phyloP scores from a whole-genome alignment of 1,140 invertebrate species.

The Steinernema feltiae region DNA sequence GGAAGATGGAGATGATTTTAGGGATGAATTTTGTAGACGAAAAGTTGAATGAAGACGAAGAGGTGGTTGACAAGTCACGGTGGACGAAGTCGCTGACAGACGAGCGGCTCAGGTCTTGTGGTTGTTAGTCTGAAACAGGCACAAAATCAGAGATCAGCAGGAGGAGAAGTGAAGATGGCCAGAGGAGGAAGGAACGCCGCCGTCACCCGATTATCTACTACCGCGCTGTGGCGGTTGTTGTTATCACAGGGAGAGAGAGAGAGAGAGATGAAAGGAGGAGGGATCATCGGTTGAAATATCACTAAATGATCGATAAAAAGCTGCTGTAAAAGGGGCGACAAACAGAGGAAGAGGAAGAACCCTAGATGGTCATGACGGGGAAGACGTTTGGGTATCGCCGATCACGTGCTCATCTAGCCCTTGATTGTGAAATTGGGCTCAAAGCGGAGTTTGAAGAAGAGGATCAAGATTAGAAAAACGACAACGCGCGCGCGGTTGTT shows the following conservation, averaged over 20 bases:
- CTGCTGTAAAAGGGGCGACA: background rate
- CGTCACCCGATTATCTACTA: background rate
- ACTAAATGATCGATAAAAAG: background rate
- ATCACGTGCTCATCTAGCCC: too few species aligned
- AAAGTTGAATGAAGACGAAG: background rate
- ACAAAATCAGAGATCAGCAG: background rate
- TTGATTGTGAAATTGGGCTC: too few species aligned
- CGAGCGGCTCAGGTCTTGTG: background rate
- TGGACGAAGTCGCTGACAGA: background rate
- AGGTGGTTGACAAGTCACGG: background rate
- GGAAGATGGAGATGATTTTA: background rate
- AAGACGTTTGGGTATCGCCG: too few species aligned
- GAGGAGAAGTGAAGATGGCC: background rate
- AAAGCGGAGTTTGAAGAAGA: too few species aligned
- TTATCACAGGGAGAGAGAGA: background rate
- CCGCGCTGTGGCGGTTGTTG: background rate
- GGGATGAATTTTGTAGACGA: background rate
- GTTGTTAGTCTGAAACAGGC: background rate
- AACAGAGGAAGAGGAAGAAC: too few species aligned
- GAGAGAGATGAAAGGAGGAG: too few species aligned
- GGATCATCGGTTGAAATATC: constrained; percentile 8
- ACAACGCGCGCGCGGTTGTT: too few species aligned
- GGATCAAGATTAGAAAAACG: too few species aligned
- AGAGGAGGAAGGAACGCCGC: background rate
- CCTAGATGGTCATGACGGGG: too few species aligned